Evolutionary conservation across 1,140 invertebrate species (phyloP), one percentile per base, ranked within the genome.

Genomic region (Metopolophium dirhodum): DNA sequence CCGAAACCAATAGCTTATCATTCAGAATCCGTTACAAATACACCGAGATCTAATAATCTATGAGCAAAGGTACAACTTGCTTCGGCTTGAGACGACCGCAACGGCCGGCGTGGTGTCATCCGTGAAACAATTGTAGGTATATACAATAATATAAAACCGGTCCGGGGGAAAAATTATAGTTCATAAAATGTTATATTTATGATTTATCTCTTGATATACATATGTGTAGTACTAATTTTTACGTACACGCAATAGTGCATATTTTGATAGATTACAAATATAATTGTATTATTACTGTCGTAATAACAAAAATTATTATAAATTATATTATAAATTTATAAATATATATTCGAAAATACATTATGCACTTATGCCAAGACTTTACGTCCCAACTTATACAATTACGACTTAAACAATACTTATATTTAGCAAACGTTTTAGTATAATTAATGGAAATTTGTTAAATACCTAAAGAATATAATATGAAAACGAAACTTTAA

Each of bases 11-110:
- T 49, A 37, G 88, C 23, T 18, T 23, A 57, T 37, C 35, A 89
- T 89, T 89, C 47, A 23, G 35, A 89, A 89, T 57, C 51, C 51
- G 88, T 89, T 57, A 89, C 51, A 37, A 89, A 41, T 89, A 89
- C 37, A 26, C 35, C n/a, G 37, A 30, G 41, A 86, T 86, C 23
- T 26, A 45, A 47, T 86, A 18, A 86, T 86, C 45, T 41, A 30
- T 85, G 22, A 85, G 22, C 37, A 85, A 82, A 35, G 77, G 77
- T 37, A 82, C 37, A 37, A 37, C 61, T 77, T 83, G 37, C 37
- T 0, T 8, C 20, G 82, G 22, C 61, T n/a, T 35, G n/a, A 77
- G 61, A 77, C 11, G 30, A 77, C 30, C 61, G 30, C 61, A 30
- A 68, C 30, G 30, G n/a, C n/a, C n/a, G 61, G n/a, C 14, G 4